Percentiles rank a stretch among this genome's conserved stretches.
phyloP scores from a whole-genome alignment of 2,113 vertebrate species.

The Callocephalon fimbriatum region DNA sequence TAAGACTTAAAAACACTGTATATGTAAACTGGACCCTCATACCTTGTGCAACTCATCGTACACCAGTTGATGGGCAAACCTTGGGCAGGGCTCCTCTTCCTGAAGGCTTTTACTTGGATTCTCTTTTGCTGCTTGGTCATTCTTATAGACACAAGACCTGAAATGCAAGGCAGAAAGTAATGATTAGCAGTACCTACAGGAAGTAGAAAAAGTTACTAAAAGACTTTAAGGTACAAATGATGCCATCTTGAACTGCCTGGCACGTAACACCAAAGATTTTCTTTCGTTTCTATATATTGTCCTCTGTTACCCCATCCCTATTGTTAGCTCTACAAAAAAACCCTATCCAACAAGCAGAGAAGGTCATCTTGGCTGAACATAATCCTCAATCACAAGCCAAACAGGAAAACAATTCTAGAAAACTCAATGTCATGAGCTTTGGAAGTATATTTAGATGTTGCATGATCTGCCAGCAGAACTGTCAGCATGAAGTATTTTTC shows the following conservation, averaged over 20 bases:
- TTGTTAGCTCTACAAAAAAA: background rate
- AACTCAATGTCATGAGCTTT: background rate
- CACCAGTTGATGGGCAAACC: conserved; percentile 97
- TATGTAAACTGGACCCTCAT: background rate
- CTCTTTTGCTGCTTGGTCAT: conserved; percentile 95
- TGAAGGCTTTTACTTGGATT: conserved; percentile 92
- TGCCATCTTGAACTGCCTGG: background rate
- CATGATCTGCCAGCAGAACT: background rate
- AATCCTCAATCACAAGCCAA: background rate
- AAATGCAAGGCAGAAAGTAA: conserved; percentile 36
- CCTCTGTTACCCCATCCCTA: background rate
- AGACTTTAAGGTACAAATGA: background rate
- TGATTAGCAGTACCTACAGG: background rate
- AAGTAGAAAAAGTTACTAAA: background rate
- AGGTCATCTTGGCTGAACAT: background rate
- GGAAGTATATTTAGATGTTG: background rate
- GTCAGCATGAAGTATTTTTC: background rate
- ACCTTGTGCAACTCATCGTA: conserved; percentile 99
- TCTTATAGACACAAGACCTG: conserved; percentile 99
- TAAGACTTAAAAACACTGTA: accelerated
- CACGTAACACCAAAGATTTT: background rate
- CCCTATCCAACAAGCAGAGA: background rate
- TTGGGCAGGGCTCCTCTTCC: conserved; percentile 98
- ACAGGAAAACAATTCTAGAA: background rate
- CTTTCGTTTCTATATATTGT: background rate